These are phyloP conservation scores for Drosophila biarmipes DNA, from an alignment of 1,140 invertebrate genomes.

Conservation along the genomic window DNA sequence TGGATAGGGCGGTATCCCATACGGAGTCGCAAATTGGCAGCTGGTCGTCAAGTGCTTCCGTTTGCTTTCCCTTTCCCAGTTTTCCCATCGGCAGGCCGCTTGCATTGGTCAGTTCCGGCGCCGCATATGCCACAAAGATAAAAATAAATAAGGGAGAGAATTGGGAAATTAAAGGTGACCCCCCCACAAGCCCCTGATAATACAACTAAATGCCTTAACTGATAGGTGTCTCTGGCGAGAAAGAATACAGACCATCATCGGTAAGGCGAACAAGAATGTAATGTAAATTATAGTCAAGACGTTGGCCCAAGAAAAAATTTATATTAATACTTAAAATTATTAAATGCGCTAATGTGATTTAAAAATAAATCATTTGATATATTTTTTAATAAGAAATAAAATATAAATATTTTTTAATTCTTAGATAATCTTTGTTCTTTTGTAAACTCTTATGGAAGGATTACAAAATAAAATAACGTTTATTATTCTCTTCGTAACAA, in stretches of 20 bases:
- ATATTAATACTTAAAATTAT: too few species aligned
- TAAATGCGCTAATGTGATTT: too few species aligned
- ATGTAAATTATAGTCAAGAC: too few species aligned
- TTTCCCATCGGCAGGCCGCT: slow-evolving; percentile 2
- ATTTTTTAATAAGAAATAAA: too few species aligned
- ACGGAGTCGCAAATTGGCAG: slow-evolving; percentile 72
- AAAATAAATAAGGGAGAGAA: slow-evolving; percentile 35
- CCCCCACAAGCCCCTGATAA: slow-evolving; percentile 18
- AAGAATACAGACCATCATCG: background rate
- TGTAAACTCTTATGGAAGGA: too few species aligned
- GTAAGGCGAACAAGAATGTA: background rate
- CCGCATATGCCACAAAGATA: slow-evolving; percentile 66
- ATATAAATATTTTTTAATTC: too few species aligned
- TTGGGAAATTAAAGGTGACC: slow-evolving; percentile 26
- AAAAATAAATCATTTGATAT: too few species aligned
- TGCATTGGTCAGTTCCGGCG: slow-evolving; percentile 66
- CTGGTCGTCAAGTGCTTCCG: slow-evolving; percentile 81
- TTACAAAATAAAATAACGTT: too few species aligned
- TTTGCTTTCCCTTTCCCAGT: slow-evolving; percentile 46
- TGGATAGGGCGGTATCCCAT: slow-evolving; percentile 33
- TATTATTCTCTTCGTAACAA: too few species aligned
- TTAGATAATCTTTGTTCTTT: too few species aligned
- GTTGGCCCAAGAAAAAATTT: too few species aligned
- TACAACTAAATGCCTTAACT: slow-evolving; percentile 67
- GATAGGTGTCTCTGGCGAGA: slow-evolving; percentile 25